These are phyloP conservation scores for Drosophila suboccidentalis DNA, from an alignment of 2,888 invertebrate genomes.

Conservation along the genomic window DNA sequence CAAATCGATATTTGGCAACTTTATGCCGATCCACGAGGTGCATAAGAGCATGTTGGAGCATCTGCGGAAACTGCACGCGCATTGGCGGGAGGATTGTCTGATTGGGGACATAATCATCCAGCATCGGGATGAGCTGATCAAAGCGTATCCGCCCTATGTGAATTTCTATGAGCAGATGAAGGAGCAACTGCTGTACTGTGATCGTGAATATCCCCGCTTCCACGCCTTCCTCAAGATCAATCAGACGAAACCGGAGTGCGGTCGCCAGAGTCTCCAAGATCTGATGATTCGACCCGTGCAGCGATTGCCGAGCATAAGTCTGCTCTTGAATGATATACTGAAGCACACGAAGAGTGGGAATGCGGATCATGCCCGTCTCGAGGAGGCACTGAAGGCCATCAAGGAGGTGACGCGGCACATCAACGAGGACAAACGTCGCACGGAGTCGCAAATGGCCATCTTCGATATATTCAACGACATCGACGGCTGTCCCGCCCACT, in stretches of 20 bases:
- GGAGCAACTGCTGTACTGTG: conserved; percentile 95
- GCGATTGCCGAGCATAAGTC: conserved; percentile 97
- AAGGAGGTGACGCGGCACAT: conserved; percentile 98
- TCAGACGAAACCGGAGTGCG: conserved; percentile 97
- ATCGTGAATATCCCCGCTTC: conserved; percentile 97
- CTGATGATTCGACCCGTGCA: conserved; percentile 99
- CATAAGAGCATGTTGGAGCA: conserved; percentile 92
- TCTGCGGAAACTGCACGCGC: conserved; percentile 85
- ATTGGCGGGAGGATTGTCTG: conserved; percentile 95
- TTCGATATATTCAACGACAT: conserved; percentile 99
- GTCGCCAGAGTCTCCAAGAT: conserved; percentile 97
- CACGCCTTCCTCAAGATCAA: conserved; percentile 99
- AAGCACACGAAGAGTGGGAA: conserved; percentile 96
- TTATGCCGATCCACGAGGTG: conserved; percentile 97
- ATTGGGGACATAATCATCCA: conserved; percentile 95
- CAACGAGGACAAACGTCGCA: conserved; percentile 98
- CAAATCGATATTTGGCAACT: conserved; percentile 97
- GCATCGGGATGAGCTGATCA: conserved; percentile 94
- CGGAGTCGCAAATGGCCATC: conserved; percentile 97
- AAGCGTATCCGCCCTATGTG: conserved; percentile 98
- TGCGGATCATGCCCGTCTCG: conserved; percentile 94
- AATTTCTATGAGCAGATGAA: conserved; percentile 99
- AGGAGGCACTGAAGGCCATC: conserved; percentile 94
- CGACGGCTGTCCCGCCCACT: conserved; percentile 97
- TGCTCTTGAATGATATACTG: conserved; percentile 96